Evolutionary conservation across 2,888 invertebrate genomes (phyloP).

Genomic region (Myopa tessellatipennis): DNA sequence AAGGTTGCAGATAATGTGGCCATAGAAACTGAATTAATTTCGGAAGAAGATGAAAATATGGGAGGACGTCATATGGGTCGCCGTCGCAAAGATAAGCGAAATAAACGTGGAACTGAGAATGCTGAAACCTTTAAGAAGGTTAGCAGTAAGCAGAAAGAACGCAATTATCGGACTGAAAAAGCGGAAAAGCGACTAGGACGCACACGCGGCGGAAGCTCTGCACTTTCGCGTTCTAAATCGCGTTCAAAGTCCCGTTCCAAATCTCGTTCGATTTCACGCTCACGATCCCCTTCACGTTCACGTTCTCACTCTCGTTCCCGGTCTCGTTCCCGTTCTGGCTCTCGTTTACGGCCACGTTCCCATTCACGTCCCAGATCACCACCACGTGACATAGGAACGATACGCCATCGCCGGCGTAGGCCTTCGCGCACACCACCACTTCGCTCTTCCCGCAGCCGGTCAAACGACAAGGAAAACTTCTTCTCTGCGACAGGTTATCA

Average conservation of each 20-base stretch:
- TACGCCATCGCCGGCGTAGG: slow-evolving; percentile 41
- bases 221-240: slow-evolving; percentile 42
- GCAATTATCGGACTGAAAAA: slow-evolving; percentile 82
- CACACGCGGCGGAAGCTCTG: slow-evolving; percentile 28
- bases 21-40: slow-evolving; percentile 80
- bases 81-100: slow-evolving; percentile 48
- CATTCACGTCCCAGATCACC: slow-evolving; percentile 46
- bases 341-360: slow-evolving; percentile 47
- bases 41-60: slow-evolving; percentile 74
- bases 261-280: slow-evolving; percentile 28
- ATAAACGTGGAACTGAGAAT: slow-evolving; percentile 58
- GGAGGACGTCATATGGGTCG: slow-evolving; percentile 37
- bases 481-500: slow-evolving; percentile 50
- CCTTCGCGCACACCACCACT: slow-evolving; percentile 44
- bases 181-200: slow-evolving; percentile 54
- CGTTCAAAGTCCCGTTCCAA: slow-evolving; percentile 51
- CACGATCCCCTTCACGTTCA: slow-evolving; percentile 36
- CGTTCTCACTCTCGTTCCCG: slow-evolving; percentile 39
- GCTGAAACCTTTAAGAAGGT: slow-evolving; percentile 81
- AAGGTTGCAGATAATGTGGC: slow-evolving; percentile 68
- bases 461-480: slow-evolving; percentile 64
- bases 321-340: slow-evolving; percentile 35
- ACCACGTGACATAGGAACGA: slow-evolving; percentile 25
- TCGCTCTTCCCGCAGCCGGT: slow-evolving; percentile 49
- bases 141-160: slow-evolving; percentile 80